These are phyloP conservation scores for Spea bombifrons DNA, from an alignment of 2,113 vertebrate species.

Conservation along the genomic window DNA sequence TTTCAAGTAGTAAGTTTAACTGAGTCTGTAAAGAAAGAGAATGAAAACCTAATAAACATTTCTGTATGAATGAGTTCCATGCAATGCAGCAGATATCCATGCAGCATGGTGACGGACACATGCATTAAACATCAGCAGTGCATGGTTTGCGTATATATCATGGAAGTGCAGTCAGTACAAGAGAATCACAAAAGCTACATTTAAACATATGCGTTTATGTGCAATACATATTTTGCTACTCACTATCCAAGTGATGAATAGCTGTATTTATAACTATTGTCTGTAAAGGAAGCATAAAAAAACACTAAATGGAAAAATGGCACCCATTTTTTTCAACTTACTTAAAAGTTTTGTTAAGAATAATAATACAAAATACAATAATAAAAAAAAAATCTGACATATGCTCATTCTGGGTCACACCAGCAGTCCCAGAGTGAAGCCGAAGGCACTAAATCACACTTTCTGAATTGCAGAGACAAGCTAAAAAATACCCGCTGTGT, in stretches of 20 bases:
- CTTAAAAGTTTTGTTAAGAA: not conserved
- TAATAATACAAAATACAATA: not conserved
- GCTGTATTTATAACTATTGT: slow-evolving; percentile 36
- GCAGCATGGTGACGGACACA: slow-evolving; percentile 65
- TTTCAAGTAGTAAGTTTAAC: slow-evolving; percentile 92
- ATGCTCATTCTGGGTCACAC: not conserved
- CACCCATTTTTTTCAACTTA: not conserved
- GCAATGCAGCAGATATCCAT: slow-evolving; percentile 58
- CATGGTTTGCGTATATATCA: slow-evolving; percentile 62
- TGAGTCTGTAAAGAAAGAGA: slow-evolving; percentile 78
- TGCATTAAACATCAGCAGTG: slow-evolving; percentile 64
- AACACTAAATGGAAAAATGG: slow-evolving; percentile 13
- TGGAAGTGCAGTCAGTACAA: slow-evolving; percentile 18
- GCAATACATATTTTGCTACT: slow-evolving; percentile 26
- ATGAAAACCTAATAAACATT: slow-evolving; percentile 14
- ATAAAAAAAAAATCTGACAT: no score
- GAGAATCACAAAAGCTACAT: slow-evolving; percentile 10
- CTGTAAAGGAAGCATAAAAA: slow-evolving; percentile 39
- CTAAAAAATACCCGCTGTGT: not conserved
- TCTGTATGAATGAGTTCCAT: not conserved
- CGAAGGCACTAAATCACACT: not conserved
- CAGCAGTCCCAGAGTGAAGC: not conserved
- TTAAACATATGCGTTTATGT: slow-evolving; percentile 16
- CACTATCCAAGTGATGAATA: slow-evolving; percentile 42
- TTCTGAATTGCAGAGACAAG: not conserved